Evolutionary conservation across 1,140 invertebrate species (phyloP), one percentile per base, ranked within the genome.

Genomic region (Anastrepha ludens): DNA sequence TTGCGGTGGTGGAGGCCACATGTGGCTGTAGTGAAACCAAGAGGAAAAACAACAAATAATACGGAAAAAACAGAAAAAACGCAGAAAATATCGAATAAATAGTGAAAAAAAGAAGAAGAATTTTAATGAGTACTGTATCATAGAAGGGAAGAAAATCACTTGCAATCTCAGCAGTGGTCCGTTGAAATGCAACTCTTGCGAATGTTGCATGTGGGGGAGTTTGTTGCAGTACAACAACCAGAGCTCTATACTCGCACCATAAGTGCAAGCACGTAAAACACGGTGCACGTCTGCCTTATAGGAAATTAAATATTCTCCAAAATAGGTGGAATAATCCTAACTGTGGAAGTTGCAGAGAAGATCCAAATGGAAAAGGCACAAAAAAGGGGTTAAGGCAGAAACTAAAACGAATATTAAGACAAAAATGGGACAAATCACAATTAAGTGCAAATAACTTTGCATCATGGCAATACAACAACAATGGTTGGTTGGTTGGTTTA

Each of bases 81-180:
- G 29, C 39, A 44, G 39, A 74, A 74, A 74, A 55, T 81, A 81
- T 81, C 47, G 74, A 81, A 81, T 81, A 20, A 50, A 81, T 81
- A 55, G 44, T 81, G 74, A 15, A 81, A 81, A 81, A 81, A 62
- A 47, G 74, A 81, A 55, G 74, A 81, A 81, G 74, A 81, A 81
- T 81, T 81, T 81, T 81, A 81, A 81, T 81, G 74, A 81, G 74
- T 81, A 55, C 17, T 5, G 47, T 47, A 81, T 17, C 41, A 55
- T 47, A 41, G 74, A 81, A 55, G 67, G 39, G 29, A 15, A 81
- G n/a, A n/a, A 81, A 81, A 20, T 81, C 47, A 47, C 41, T 81
- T 55, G 44, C 74, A 81, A 81, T 81, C 74, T 81, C 74, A 81
- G 74, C 74, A 81, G 74, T 81, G 74, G 74, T 81, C 74, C 74